phyloP scores from a whole-genome alignment of 2,888 invertebrate species.

The Apotomis capreana region DNA sequence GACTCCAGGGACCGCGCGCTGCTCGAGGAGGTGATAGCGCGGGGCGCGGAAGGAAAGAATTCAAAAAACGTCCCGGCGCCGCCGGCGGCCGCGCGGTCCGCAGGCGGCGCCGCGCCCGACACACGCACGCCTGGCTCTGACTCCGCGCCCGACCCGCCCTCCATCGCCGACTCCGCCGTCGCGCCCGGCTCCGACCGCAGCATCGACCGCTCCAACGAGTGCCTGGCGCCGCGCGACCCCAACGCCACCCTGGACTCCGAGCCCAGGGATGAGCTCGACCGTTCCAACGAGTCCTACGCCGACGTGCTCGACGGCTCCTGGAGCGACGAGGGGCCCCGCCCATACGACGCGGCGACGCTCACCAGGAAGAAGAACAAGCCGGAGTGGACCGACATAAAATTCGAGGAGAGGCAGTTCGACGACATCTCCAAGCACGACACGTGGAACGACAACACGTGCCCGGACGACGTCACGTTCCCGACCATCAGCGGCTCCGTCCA shows the following conservation, averaged over 20 bases:
- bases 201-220: constrained; percentile 74
- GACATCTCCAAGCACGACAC: constrained; percentile 82
- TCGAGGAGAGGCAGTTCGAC: constrained; percentile 47
- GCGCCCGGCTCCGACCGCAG: constrained; percentile 44
- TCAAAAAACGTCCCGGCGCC: constrained; percentile 91
- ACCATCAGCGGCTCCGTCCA: constrained; percentile 91
- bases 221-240: constrained; percentile 66
- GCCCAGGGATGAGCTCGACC: constrained; percentile 67
- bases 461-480: constrained; percentile 91
- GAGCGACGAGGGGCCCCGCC: constrained; percentile 57
- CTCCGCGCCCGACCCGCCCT: constrained; percentile 47
- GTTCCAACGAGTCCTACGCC: constrained; percentile 79
- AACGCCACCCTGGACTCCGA: constrained; percentile 54
- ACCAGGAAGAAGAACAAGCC: constrained; percentile 52
- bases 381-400: constrained; percentile 68
- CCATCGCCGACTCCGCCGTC: constrained; percentile 46
- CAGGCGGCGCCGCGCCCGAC: constrained; percentile 74
- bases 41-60: constrained; percentile 71
- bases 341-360: constrained; percentile 54
- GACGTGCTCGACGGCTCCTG: constrained; percentile 73
- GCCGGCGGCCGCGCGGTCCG: constrained; percentile 86
- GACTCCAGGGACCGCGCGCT: constrained; percentile 63
- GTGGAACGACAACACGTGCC: constrained; percentile 92
- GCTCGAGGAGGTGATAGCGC: constrained; percentile 87
- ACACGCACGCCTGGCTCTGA: constrained; percentile 74